Conservation (phyloP, 2,888 invertebrate species). For the Monoplex corrugatus region DNA sequence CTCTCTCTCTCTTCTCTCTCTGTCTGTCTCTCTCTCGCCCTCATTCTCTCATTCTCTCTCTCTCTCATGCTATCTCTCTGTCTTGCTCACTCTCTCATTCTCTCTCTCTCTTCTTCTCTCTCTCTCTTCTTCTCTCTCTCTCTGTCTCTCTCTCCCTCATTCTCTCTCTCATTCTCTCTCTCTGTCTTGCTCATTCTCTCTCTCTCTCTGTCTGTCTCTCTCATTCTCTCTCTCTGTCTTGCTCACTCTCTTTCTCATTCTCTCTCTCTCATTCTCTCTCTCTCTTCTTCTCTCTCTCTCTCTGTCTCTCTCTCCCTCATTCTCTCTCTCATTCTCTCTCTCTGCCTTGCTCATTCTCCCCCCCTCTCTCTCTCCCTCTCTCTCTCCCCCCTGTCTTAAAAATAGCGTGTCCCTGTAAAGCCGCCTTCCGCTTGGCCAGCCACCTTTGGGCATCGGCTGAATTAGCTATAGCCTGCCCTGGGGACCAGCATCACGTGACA, state of each 20-base stretch:
- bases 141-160: background rate
- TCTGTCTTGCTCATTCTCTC: background rate
- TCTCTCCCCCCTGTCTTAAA: background rate
- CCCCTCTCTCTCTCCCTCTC: background rate
- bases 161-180: background rate
- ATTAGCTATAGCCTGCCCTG: too few species aligned
- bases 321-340: background rate
- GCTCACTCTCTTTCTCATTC: slow-evolving; percentile 1
- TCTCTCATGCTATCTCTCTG: slow-evolving; percentile 18
- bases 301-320: slow-evolving; percentile 9
- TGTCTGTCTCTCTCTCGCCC: background rate
- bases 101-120: background rate
- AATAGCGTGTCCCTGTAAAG: background rate
- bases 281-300: background rate
- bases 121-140: background rate
- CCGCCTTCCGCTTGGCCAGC: too few species aligned
- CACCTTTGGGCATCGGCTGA: too few species aligned
- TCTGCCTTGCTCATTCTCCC: background rate
- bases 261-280: background rate
- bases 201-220: slow-evolving; percentile 35
- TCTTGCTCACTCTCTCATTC: too few species aligned
- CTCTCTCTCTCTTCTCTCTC: background rate
- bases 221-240: background rate
- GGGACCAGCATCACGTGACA: too few species aligned
- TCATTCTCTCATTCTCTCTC: slow-evolving; percentile 30